Evolutionary conservation across 2,113 vertebrate species (phyloP), one percentile per base, ranked within the genome.

Genomic region (Nipponia nippon): DNA sequence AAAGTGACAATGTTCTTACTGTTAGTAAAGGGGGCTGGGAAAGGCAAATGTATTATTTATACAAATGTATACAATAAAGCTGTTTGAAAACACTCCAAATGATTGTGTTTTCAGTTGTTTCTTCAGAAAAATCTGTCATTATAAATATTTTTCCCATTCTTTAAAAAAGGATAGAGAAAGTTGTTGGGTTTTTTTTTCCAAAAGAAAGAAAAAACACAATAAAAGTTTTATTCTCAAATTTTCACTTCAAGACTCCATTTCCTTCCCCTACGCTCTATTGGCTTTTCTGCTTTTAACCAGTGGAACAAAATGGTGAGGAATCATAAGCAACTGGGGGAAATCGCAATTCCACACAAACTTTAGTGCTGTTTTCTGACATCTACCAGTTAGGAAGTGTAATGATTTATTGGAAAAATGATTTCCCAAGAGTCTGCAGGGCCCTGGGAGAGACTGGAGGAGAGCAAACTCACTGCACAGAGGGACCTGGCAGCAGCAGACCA

Each of bases 21-120:
- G 79, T 21, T 91, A 76, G 78, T 27, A 69, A 16, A 47, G 34
- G 72, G 71, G 65, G 46, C 77, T 91, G 78, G 53, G 76, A 89
- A 94, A 93, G 49, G 58, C 78, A 88, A 80, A 87, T 86, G 42
- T 27, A 83, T 88, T 94, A 85, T 93, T 96, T 94, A 90, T 70
- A 83, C 22, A 53, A 79, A 53, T 14, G 20, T 29, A 75, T 36
- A 65, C 44, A 50, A 63, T 47, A 67, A 61, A 81, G 34, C 32
- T 62, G 18, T 63, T 87, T 62, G 58, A 94, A 89, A 93, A 65
- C n/a, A 52, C 9, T 87, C 49, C 61, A 95, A 82, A 52, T 0
- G 0, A 58, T 20, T 65, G 66, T 29, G 26, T 26, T 80, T 82
- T 82, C 36, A n/a, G 34, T 34, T 76, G 27, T 67, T 91, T 75